phyloP scores from a whole-genome alignment of 2,797 vertebrate genomes.

The Coluber constrictor region DNA sequence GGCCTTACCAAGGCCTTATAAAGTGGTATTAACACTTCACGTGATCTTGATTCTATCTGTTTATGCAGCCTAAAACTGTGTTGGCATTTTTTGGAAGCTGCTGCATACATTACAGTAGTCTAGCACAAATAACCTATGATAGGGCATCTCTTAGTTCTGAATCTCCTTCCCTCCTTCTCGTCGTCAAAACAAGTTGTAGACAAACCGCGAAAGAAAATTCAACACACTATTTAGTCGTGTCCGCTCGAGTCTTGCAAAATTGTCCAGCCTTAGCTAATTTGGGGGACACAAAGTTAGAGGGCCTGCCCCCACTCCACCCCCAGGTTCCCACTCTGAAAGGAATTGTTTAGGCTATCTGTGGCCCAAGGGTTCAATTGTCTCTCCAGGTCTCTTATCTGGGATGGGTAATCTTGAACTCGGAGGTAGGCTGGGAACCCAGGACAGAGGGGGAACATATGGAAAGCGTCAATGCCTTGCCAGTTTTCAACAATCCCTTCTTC shows the following conservation, averaged over 20 bases:
- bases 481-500: background rate
- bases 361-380: background rate
- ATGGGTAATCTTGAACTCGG: background rate
- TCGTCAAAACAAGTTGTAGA: no score
- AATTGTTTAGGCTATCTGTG: background rate
- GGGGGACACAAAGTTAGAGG: background rate
- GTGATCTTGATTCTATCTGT: no score
- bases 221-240: background rate
- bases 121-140: background rate
- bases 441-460: background rate
- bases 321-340: background rate
- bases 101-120: background rate
- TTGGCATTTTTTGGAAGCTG: no score
- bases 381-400: background rate
- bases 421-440: background rate
- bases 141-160: background rate
- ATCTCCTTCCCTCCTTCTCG: background rate
- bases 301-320: background rate
- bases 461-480: accelerated
- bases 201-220: background rate
- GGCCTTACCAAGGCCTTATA: no score
- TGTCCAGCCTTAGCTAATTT: background rate
- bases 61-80: no score
- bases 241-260: background rate
- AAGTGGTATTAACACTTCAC: no score